phyloP scores from a whole-genome alignment of 2,797 vertebrate species.

The Leptatherina wallacei region DNA sequence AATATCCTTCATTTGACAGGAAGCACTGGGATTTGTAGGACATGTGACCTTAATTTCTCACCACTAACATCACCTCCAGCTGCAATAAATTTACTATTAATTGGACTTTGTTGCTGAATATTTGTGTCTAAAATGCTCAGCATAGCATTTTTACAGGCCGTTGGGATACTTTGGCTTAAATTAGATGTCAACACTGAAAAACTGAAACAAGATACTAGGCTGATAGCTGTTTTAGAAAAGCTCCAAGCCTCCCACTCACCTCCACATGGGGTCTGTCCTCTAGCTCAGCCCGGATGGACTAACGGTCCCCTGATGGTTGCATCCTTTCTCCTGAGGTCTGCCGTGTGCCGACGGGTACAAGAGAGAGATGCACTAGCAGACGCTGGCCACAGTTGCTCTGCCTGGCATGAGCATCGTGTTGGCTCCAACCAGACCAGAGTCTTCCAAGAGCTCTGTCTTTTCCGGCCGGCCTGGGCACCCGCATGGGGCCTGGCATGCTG shows the following conservation, averaged over 20 bases:
- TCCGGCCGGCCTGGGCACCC: constrained; percentile 79
- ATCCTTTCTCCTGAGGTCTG: constrained; percentile 73
- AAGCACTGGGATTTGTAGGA: constrained; percentile 17
- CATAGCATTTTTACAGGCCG: constrained; percentile 41
- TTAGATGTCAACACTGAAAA: constrained; percentile 63
- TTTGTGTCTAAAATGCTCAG: constrained; percentile 29
- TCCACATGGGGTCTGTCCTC: constrained; percentile 65
- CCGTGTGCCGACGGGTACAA: constrained; percentile 57
- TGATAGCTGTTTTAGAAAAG: constrained; percentile 43
- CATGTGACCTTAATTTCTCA: constrained; percentile 19
- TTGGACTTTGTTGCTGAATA: constrained; percentile 8
- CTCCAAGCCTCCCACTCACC: constrained; percentile 68
- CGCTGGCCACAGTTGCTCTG: constrained; percentile 74
- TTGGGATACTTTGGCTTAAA: constrained; percentile 57
- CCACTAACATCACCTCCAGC: neutral
- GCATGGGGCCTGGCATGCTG: constrained; percentile 78
- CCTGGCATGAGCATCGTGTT: constrained; percentile 65
- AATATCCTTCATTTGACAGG: constrained; percentile 14
- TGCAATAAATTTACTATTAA: constrained; percentile 25
- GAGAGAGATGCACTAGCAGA: constrained; percentile 68
- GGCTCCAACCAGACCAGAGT: constrained; percentile 57
- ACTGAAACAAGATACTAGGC: constrained; percentile 48
- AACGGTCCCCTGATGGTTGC: constrained; percentile 69
- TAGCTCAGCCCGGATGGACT: constrained; percentile 72
- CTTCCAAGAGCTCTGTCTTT: constrained; percentile 83